Conservation (phyloP, 2,113 vertebrate genomes). For the Melanocharis versteri region DNA sequence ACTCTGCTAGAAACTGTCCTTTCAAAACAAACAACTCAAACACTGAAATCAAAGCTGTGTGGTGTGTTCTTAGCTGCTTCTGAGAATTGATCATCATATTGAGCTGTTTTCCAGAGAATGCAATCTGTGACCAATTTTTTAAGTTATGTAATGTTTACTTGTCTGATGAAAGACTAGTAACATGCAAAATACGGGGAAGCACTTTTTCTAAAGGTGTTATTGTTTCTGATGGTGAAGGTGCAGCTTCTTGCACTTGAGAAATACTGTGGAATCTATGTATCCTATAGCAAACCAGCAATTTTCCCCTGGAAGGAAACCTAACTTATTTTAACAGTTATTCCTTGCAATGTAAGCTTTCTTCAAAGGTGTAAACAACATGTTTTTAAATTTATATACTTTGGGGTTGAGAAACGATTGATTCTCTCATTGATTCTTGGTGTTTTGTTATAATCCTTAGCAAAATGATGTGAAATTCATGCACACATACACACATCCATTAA, state of each 20-base stretch:
- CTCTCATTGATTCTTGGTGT: neutral
- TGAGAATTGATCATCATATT: neutral
- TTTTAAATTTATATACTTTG: neutral
- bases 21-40: neutral
- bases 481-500: fast-evolving
- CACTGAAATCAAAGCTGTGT: neutral
- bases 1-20: neutral
- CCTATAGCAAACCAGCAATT: neutral
- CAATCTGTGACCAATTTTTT: neutral
- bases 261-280: neutral
- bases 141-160: neutral
- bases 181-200: neutral
- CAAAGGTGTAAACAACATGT: neutral
- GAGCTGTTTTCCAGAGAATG: neutral
- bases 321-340: neutral
- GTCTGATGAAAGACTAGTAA: neutral
- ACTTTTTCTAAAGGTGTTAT: neutral
- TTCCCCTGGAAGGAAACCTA: neutral
- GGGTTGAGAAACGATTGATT: neutral
- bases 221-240: neutral
- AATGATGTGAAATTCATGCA: neutral
- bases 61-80: neutral
- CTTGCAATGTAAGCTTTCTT: neutral
- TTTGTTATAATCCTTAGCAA: neutral
- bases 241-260: neutral